phyloP scores from a whole-genome alignment of 2,888 invertebrate species.

The Parapristionchus giblindavisi region DNA sequence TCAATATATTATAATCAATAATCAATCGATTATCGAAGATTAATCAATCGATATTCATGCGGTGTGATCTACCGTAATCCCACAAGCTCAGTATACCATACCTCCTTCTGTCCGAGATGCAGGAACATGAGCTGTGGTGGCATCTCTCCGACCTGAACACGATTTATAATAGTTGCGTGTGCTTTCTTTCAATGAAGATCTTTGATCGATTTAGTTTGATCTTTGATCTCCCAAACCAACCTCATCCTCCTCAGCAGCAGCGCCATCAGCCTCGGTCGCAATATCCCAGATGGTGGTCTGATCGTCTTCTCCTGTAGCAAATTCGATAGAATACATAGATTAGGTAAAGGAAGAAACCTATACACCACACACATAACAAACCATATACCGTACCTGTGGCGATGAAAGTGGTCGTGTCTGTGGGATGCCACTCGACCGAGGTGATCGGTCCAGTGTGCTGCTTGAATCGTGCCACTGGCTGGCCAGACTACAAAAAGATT shows the following conservation, averaged over 20 bases:
- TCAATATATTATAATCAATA: neutral
- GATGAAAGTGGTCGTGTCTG: constrained; percentile 89
- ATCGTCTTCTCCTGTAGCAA: constrained; percentile 79
- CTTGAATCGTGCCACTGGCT: constrained; percentile 90
- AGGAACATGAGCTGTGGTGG: constrained; percentile 96
- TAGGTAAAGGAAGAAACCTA: no score
- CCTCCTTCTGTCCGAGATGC: constrained; percentile 95
- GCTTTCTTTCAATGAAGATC: neutral
- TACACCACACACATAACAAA: no score
- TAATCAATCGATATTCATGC: neutral
- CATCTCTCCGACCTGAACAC: constrained; percentile 74
- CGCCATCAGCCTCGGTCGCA: constrained; percentile 83
- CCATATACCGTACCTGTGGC: constrained; percentile 77
- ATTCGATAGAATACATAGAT: neutral
- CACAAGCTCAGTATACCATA: neutral
- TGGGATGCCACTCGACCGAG: constrained; percentile 94
- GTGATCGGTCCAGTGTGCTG: constrained; percentile 93
- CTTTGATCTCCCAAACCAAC: neutral
- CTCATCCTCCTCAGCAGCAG: constrained; percentile 31
- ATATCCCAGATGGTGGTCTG: constrained; percentile 97
- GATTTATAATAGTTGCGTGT: neutral
- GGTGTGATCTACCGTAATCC: neutral
- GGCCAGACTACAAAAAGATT: constrained; percentile 71
- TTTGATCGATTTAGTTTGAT: neutral
- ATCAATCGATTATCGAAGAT: neutral